Percentiles rank a stretch among this genome's conserved stretches.
These are phyloP conservation scores for Carcharodon carcharias DNA, from an alignment of 2,797 vertebrate genomes.

Conservation along the genomic window DNA sequence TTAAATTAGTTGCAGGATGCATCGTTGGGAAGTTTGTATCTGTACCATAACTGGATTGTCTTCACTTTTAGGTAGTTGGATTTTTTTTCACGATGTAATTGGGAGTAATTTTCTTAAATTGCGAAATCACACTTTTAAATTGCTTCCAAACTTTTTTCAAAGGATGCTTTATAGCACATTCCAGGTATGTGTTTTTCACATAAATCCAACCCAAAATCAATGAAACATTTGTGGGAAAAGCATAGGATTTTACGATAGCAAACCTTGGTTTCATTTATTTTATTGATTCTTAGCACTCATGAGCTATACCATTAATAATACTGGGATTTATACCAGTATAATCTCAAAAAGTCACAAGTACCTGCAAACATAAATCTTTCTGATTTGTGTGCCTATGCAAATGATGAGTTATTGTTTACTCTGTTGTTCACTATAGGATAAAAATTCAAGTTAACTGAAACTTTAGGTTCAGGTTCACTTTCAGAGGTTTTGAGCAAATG, in stretches of 20 bases:
- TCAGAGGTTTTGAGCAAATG: neutral
- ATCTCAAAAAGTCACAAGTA: neutral
- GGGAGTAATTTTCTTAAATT: constrained; percentile 18
- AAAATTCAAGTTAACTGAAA: neutral
- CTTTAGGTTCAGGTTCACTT: neutral
- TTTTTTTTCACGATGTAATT: neutral
- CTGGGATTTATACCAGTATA: neutral
- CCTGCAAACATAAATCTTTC: neutral
- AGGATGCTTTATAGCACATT: neutral
- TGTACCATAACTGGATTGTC: neutral
- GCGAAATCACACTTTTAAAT: constrained; percentile 10
- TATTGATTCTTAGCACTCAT: neutral
- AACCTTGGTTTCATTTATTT: constrained; percentile 22
- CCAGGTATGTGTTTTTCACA: neutral
- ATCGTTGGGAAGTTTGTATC: neutral
- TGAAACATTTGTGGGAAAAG: constrained; percentile 6
- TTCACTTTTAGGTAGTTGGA: neutral
- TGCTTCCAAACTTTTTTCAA: constrained; percentile 27
- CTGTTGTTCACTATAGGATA: neutral
- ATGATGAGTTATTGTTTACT: constrained; percentile 30
- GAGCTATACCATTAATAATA: constrained; percentile 24
- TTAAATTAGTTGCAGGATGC: neutral
- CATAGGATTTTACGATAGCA: neutral
- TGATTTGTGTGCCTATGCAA: neutral
- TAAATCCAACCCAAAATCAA: constrained; percentile 2